A percentile compares a stretch with the other conserved stretches of the same genome.
Conservation (phyloP, 2,113 vertebrate genomes). For the Engraulis encrasicolus region DNA sequence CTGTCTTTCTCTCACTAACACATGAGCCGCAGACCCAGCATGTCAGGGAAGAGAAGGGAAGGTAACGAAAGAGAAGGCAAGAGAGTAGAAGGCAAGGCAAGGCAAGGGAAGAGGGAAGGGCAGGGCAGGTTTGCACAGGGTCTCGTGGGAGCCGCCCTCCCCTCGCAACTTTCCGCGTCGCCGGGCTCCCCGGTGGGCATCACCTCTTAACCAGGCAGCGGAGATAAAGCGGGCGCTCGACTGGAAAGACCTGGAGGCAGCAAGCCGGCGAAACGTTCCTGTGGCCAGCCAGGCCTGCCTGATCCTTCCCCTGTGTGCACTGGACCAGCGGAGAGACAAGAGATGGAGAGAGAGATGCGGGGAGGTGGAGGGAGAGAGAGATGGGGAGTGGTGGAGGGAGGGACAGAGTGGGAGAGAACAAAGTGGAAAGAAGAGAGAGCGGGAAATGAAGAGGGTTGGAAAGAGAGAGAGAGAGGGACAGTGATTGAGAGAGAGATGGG, state of each 20-base stretch:
- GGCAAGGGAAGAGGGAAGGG: too few relatives aligned
- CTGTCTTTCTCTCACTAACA: background rate
- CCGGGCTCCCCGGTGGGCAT: background rate
- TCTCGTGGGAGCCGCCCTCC: background rate
- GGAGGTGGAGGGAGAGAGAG: background rate
- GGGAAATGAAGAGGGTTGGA: too few relatives aligned
- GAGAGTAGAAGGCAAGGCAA: too few relatives aligned
- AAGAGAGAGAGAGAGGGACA: slow-evolving; percentile 13
- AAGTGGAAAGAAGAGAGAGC: too few relatives aligned
- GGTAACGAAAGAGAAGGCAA: too few relatives aligned
- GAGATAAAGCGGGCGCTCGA: slow-evolving; percentile 44
- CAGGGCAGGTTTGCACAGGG: background rate
- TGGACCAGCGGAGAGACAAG: background rate
- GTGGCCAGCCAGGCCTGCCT: slow-evolving; percentile 36
- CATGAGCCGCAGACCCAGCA: background rate
- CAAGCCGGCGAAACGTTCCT: slow-evolving; percentile 37
- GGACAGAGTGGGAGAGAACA: too few relatives aligned
- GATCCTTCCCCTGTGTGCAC: slow-evolving; percentile 20
- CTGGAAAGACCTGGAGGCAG: slow-evolving; percentile 46
- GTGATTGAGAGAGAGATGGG: slow-evolving; percentile 32
- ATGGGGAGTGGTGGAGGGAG: background rate
- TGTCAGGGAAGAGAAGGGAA: background rate
- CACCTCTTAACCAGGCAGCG: slow-evolving; percentile 34
- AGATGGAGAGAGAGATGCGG: background rate
- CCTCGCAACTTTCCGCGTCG: background rate